Conservation (phyloP, 2,113 vertebrate genomes). For the Cephalopterus ornatus region DNA sequence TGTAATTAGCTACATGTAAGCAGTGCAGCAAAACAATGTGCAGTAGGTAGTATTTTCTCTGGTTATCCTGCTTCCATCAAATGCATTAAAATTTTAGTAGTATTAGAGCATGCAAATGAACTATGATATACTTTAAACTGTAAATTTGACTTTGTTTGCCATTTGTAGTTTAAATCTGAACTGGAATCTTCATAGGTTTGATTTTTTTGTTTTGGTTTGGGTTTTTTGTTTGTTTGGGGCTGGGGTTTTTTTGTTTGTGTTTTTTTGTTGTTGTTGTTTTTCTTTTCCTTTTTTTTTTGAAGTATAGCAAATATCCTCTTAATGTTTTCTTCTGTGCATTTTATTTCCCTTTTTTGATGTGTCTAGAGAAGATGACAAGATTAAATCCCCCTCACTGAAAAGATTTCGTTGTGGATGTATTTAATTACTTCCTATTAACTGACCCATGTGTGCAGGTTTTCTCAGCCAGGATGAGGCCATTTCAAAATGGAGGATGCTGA, state of each 20-base stretch:
- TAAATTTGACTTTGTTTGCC: not conserved
- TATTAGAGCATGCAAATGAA: not conserved
- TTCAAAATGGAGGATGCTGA: not conserved
- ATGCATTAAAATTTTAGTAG: not conserved
- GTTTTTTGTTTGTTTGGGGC: no score
- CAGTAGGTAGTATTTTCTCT: not conserved
- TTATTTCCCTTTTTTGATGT: conserved; percentile 6
- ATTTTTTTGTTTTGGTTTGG: not conserved
- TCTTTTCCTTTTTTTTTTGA: not conserved
- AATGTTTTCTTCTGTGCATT: not conserved
- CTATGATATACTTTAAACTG: not conserved
- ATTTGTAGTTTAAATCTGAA: not conserved
- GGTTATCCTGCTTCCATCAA: not conserved
- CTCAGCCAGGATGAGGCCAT: not conserved
- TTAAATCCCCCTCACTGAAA: not conserved
- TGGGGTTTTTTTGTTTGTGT: no score
- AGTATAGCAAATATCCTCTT: not conserved
- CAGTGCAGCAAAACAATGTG: not conserved
- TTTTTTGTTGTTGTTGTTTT: no score
- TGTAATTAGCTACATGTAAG: conserved; percentile 6
- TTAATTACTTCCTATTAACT: conserved; percentile 43
- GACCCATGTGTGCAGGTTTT: not conserved
- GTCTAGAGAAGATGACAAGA: conserved; percentile 1
- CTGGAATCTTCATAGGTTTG: not conserved
- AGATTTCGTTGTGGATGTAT: not conserved